Conservation (phyloP, 2,113 vertebrate genomes). For the Rhinichthys klamathensis region DNA sequence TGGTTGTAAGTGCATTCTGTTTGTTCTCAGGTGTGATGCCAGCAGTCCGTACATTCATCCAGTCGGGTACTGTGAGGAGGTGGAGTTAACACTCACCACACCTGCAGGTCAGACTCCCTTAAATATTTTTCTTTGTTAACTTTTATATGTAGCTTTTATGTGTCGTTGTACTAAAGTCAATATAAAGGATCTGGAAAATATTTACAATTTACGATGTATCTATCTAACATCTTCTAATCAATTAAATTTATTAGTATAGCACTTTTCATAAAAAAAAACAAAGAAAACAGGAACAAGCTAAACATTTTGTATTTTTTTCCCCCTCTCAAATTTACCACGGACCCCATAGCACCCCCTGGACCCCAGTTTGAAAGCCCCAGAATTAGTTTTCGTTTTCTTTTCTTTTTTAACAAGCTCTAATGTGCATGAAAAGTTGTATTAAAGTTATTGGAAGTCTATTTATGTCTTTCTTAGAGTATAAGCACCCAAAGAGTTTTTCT, state of each 20-base stretch:
- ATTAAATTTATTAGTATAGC: not conserved
- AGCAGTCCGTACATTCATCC: conserved; percentile 91
- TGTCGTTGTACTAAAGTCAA: not conserved
- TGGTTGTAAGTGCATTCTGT: not conserved
- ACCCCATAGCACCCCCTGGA: not conserved
- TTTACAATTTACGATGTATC: not conserved
- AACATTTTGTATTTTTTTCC: too few species aligned
- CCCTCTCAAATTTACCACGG: too few species aligned
- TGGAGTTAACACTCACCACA: conserved; percentile 79
- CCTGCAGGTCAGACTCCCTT: conserved; percentile 82
- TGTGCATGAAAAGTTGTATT: not conserved
- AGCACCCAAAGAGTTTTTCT: conserved; percentile 82
- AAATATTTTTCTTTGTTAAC: not conserved
- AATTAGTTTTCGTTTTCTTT: not conserved
- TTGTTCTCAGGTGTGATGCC: conserved; percentile 83
- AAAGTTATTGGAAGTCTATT: not conserved
- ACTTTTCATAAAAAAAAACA: not conserved
- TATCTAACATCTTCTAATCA: not conserved
- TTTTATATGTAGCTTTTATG: not conserved
- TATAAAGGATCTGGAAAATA: not conserved
- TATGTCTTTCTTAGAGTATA: conserved; percentile 75
- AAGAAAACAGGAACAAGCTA: too few species aligned
- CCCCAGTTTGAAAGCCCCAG: not conserved
- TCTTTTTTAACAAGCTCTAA: too few species aligned
- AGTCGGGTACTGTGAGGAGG: conserved; percentile 87